A percentile compares a stretch with the other conserved stretches of the same genome.
Conservation (phyloP, 2,797 vertebrate species). For the Smutsia temminckii region DNA sequence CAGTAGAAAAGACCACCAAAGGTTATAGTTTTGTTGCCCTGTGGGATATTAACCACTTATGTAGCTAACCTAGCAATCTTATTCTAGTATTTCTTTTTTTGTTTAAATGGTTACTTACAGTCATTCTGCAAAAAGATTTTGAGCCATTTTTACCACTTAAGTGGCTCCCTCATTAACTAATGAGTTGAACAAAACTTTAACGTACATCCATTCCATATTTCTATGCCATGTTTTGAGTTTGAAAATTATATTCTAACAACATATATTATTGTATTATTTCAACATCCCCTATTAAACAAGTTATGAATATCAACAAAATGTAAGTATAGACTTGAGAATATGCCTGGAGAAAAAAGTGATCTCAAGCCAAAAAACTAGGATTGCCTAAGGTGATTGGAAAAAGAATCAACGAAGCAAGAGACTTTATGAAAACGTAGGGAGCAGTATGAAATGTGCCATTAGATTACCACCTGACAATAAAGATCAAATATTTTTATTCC, state of each 20-base stretch:
- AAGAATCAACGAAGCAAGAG: background rate
- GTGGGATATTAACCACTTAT: background rate
- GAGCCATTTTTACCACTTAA: background rate
- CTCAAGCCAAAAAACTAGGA: background rate
- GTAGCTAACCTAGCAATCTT: background rate
- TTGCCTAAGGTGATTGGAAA: background rate
- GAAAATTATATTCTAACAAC: constrained; percentile 6
- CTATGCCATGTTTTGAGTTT: background rate
- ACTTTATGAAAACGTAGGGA: background rate
- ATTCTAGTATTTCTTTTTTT: background rate
- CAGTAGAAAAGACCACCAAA: constrained; percentile 3
- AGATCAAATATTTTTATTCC: background rate
- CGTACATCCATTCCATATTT: background rate
- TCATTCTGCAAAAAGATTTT: background rate
- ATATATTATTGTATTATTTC: constrained; percentile 3
- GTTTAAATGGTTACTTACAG: background rate
- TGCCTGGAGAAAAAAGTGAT: background rate
- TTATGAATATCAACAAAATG: background rate
- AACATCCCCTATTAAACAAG: background rate
- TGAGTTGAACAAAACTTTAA: background rate
- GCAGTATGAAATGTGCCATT: background rate
- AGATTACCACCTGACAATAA: background rate
- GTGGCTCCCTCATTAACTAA: background rate
- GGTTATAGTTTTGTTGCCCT: background rate
- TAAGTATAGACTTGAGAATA: background rate